Base-by-base conservation (phyloP, 2,113 vertebrate genomes). In the Vulpes ferrilata region DNA sequence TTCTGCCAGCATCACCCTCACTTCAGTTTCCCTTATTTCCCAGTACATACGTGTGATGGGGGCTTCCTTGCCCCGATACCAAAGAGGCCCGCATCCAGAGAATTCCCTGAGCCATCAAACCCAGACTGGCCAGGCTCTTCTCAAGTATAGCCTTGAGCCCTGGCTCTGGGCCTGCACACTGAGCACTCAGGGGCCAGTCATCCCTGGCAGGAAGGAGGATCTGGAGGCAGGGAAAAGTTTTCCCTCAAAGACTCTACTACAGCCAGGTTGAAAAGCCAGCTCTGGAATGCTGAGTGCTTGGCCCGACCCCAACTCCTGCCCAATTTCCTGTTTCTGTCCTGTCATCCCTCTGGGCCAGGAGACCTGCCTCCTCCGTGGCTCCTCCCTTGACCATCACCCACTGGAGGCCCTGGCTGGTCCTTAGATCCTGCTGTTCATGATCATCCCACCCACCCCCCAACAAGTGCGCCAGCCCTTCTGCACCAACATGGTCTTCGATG, bases 401-500 rank as follows among this genome's bases (percentile, higher is more conserved):
- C 27, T 9, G 38, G 38, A 84, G 51, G 62, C 23, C 23, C 19
- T 64, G 7, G 10, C 27, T 57, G 17, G 30, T 67, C 32, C 57
- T 43, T 53, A 2, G 0, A 4, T 3, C 0, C 60, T 65, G 53
- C 43, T 35, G 25, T 22, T 43, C 30, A 32, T n/a, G n/a, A 32
- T 27, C 3, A 0, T 32, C 38, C 0, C 7, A 55, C 57, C 48
- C 69, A 5, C 80, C 64, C 65, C 7, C 48, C 51, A 15, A 30
- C 30, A 16, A 67, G 57, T 11, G 12, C 11, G 1, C 2, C 11
- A 48, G 5, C 17, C n/a, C 51, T 17, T 48, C 53, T 11, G 25
- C 35, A 78, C 62, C 78, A 51, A 43, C 22, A 27, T 7, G 76
- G 13, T 38, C 38, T 87, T 53, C 0, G 0, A 3, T 22, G 23